Conservation (phyloP, 2,888 invertebrate genomes). For the Caenorhabditis zanzibari region DNA sequence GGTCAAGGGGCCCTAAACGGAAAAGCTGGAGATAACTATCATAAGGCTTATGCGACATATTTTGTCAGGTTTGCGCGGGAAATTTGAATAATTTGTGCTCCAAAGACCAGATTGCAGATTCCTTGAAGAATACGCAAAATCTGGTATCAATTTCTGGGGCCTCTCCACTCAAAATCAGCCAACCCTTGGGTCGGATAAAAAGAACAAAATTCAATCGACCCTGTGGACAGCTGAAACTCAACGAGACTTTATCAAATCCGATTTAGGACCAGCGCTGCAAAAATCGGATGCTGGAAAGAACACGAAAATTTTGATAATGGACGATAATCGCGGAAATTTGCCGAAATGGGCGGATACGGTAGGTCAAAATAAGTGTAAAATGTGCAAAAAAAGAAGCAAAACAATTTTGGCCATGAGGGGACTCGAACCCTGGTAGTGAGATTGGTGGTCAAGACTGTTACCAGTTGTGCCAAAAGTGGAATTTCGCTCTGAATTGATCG, state of each 20-base stretch:
- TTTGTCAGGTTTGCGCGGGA: slow-evolving; percentile 2
- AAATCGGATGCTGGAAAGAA: slow-evolving; percentile 86
- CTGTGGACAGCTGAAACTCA: slow-evolving; percentile 85
- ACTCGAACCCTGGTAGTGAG: background rate
- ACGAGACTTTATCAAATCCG: slow-evolving; percentile 88
- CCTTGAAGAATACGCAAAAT: slow-evolving; percentile 88
- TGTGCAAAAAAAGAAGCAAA: background rate
- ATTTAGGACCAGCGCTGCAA: slow-evolving; percentile 89
- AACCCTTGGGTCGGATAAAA: slow-evolving; percentile 84
- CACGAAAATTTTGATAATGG: slow-evolving; percentile 88
- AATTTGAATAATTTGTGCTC: background rate
- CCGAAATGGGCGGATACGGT: slow-evolving; percentile 88
- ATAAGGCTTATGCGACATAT: slow-evolving; percentile 51
- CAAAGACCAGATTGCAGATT: slow-evolving; percentile 86
- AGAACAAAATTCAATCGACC: slow-evolving; percentile 88
- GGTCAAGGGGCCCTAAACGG: slow-evolving; percentile 48
- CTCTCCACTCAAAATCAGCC: slow-evolving; percentile 94
- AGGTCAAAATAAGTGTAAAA: slow-evolving; percentile 79
- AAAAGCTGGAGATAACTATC: slow-evolving; percentile 48
- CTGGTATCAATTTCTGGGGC: slow-evolving; percentile 88
- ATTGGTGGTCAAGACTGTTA: background rate
- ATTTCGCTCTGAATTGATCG: background rate
- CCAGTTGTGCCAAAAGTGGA: background rate
- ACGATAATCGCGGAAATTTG: slow-evolving; percentile 86
- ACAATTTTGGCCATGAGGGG: background rate